Base-by-base conservation (phyloP, 2,113 vertebrate species). In the Pomatostomus ruficeps region DNA sequence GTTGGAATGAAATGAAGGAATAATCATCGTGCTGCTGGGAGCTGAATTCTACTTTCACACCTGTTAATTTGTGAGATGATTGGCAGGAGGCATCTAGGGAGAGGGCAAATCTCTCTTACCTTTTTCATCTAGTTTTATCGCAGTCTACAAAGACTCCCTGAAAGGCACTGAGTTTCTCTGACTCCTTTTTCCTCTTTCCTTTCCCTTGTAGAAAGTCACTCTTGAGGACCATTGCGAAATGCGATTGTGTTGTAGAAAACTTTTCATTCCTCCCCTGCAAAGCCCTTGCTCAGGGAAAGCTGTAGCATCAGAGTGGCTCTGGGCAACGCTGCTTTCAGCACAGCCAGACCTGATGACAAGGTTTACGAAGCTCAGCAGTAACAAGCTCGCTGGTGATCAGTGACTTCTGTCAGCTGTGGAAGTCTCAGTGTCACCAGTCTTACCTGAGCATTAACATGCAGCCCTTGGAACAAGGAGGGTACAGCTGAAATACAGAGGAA, bases 351-450 rank as follows among this genome's bases (percentile, higher is more conserved):
- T 18, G 22, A 63, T 43, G 73, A 52, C 57, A 72, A 61, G 52
- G 65, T 89, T 89, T 87, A 59, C 52, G 77, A 67, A 89, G 78
- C 54, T 21, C n/a, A 85, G 57, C 65, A 33, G 43, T 31, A 48
- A 63, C 73, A 80, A 31, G 33, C n/a, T 55, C 0, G 0, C 35
- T 67, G 67, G 52, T 14, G n/a, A 54, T 51, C 17, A 2, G 54
- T 43, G 54, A 73, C 31, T 62, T 23, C 55, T 66, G 33, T 76
- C 72, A 70, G 0, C 54, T 63, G 33, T 16, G 65, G 26, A 81
- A 84, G 42, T 31, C 58, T 73, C 12, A 0, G 68, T 51, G 91
- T 78, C 2, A 0, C 55, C 45, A 40, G 61, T 40, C 22, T 7
- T 38, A 23, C 55, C 11, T 78, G 81, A 71, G 57, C 11, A 18